Evolutionary conservation across 1,140 invertebrate genomes (phyloP).

Genomic region (Bombus sylvicola): DNA sequence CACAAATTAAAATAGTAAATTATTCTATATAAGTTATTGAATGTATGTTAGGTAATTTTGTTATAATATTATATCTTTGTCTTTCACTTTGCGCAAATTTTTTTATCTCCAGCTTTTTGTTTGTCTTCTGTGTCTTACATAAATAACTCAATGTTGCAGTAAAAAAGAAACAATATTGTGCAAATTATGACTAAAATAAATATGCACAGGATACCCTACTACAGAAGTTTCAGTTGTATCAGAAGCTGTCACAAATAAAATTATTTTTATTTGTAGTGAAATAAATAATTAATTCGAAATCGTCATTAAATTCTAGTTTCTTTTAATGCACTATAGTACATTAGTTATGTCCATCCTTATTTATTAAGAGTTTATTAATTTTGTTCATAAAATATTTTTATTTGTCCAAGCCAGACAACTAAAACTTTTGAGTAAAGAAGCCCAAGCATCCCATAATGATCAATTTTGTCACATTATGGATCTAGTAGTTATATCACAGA

Average conservation of each 20-base stretch:
- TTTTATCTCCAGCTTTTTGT: not conserved
- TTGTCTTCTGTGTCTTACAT: not conserved
- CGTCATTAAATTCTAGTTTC: not conserved
- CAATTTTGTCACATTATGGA: conserved; percentile 54
- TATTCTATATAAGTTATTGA: not conserved
- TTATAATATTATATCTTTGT: not conserved
- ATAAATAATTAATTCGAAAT: not conserved
- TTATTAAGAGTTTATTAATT: not conserved
- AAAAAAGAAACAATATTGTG: not conserved
- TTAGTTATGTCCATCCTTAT: not conserved
- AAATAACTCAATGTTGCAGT: not conserved
- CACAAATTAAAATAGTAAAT: conserved; percentile 5
- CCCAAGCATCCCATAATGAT: conserved; percentile 51
- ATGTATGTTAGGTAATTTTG: not conserved
- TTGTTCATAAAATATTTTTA: not conserved
- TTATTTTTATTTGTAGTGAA: conserved; percentile 5
- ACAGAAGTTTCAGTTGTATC: conserved; percentile 23
- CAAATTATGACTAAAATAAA: conserved; percentile 19
- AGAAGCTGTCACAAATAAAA: not conserved
- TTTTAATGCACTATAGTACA: not conserved
- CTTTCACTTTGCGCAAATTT: not conserved
- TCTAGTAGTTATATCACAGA: conserved; percentile 65
- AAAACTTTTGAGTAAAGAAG: conserved; percentile 39
- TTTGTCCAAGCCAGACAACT: conserved; percentile 4
- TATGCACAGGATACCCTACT: conserved; percentile 15